Evolutionary conservation across 2,797 vertebrate genomes (phyloP).

Genomic region (Anabacerthia variegaticeps): DNA sequence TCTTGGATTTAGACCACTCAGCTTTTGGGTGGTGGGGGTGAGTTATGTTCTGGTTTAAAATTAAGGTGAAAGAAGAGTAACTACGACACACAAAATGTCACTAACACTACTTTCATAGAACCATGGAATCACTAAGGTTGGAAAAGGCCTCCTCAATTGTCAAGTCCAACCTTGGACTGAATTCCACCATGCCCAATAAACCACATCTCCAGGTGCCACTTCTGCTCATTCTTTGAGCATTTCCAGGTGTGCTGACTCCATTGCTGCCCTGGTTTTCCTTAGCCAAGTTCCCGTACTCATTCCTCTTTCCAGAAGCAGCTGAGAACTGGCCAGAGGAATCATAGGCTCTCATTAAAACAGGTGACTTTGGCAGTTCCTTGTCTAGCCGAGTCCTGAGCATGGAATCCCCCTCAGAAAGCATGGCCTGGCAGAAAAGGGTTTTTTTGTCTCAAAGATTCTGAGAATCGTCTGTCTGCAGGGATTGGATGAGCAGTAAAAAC

Average conservation of each 20-base stretch:
- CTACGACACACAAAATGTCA: background rate
- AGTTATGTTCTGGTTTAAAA: background rate
- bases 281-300: background rate
- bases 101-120: background rate
- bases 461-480: background rate
- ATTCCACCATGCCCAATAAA: background rate
- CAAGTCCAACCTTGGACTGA: fast-evolving
- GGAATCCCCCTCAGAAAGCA: background rate
- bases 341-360: background rate
- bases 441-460: background rate
- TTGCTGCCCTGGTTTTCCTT: background rate
- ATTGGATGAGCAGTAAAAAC: background rate
- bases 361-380: background rate
- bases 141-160: background rate
- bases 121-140: background rate
- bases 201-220: background rate
- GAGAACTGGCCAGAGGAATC: background rate
- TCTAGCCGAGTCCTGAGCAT: background rate
- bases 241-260: background rate
- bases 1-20: background rate
- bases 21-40: background rate
- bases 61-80: background rate
- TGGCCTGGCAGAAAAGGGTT: background rate
- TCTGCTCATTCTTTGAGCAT: background rate
- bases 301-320: background rate